Percentiles rank a stretch among this genome's conserved stretches.
These are phyloP conservation scores for Eolophus roseicapilla DNA, from an alignment of 2,113 vertebrate species.

Conservation along the genomic window DNA sequence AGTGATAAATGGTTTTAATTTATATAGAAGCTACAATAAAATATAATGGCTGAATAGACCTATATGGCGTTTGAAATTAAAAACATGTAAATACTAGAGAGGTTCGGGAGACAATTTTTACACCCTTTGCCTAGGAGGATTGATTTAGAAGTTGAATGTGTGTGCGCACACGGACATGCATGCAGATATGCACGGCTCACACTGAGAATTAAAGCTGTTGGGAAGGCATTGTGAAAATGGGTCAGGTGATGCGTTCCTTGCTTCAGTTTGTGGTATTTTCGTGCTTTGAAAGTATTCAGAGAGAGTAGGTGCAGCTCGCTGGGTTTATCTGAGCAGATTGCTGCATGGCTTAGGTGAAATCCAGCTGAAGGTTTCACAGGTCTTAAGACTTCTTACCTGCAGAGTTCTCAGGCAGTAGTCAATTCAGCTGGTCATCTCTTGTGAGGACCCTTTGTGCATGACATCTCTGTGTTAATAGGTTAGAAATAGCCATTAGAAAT, in stretches of 20 bases:
- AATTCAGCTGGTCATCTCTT: not conserved
- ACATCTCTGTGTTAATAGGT: not conserved
- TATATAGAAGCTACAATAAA: slow-evolving; percentile 51
- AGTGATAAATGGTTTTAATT: slow-evolving; percentile 62
- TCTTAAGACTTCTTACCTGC: not conserved
- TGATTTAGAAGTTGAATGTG: not conserved
- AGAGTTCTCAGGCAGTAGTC: not conserved
- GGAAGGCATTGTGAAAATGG: slow-evolving; percentile 7
- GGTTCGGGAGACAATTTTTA: slow-evolving; percentile 30
- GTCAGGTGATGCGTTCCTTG: not conserved
- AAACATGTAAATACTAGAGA: slow-evolving; percentile 35
- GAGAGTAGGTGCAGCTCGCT: not conserved
- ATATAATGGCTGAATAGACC: slow-evolving; percentile 16
- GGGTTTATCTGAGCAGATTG: not conserved
- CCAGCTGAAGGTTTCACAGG: not conserved
- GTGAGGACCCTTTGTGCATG: not conserved
- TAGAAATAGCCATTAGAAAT: not conserved
- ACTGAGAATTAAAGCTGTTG: not conserved
- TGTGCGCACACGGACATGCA: fast-evolving
- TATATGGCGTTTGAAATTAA: slow-evolving; percentile 58
- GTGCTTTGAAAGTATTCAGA: not conserved
- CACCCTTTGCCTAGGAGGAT: slow-evolving; percentile 21
- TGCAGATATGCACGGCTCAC: not conserved
- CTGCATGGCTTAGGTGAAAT: not conserved
- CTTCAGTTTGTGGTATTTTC: not conserved